Conservation (phyloP, 2,113 vertebrate genomes). For the Daubentonia madagascariensis region DNA sequence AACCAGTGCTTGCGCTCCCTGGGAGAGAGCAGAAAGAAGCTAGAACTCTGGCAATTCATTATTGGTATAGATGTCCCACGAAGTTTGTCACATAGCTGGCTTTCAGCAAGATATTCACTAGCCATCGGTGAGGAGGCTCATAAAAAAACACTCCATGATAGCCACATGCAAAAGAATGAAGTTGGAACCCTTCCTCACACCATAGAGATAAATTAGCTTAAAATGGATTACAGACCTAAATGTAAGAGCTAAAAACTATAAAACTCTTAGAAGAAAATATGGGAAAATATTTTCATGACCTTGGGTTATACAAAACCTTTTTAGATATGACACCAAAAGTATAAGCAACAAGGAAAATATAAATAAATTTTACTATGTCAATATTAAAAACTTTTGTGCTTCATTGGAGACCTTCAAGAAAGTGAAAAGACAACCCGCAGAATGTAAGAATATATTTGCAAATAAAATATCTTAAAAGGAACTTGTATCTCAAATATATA, state of each 20-base stretch:
- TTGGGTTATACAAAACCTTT: neutral
- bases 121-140: neutral
- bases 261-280: neutral
- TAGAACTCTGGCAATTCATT: neutral
- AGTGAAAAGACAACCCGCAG: neutral
- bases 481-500: neutral
- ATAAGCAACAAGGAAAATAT: neutral
- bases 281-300: neutral
- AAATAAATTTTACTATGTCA: neutral
- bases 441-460: neutral
- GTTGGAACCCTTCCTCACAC: neutral
- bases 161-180: neutral
- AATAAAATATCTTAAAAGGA: neutral
- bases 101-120: neutral
- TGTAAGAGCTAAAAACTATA: neutral
- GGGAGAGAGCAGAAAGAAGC: neutral
- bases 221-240: neutral
- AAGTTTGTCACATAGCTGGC: neutral
- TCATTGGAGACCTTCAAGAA: neutral
- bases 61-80: neutral
- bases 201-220: neutral
- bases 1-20: neutral
- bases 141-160: neutral
- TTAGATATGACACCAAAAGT: neutral
- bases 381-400: neutral